phyloP scores from a whole-genome alignment of 2,888 invertebrate genomes.

The Rutpela maculata region DNA sequence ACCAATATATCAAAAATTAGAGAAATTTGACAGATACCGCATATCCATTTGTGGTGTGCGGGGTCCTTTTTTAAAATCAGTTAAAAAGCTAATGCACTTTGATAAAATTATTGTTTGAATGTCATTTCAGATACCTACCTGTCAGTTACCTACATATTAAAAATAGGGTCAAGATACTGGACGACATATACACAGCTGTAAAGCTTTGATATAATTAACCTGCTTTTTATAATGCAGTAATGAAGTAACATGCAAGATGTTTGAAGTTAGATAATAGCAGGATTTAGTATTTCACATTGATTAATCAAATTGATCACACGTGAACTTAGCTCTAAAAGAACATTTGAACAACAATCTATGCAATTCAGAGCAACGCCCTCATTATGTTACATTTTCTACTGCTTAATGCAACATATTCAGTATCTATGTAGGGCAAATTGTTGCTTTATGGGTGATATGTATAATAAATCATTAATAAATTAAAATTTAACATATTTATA shows the following conservation, averaged over 20 bases:
- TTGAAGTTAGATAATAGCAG: not conserved
- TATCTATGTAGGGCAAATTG: slow-evolving; percentile 27
- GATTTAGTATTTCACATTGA: not conserved
- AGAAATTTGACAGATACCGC: too few species aligned
- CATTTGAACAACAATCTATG: slow-evolving; percentile 3
- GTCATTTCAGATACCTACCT: too few species aligned
- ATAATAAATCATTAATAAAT: slow-evolving; percentile 16
- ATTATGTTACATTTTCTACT: slow-evolving; percentile 5
- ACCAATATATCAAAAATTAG: too few species aligned
- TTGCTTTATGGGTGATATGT: not conserved
- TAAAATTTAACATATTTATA: slow-evolving; percentile 10
- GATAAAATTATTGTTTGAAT: too few species aligned
- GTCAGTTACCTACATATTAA: not conserved
- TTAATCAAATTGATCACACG: slow-evolving; percentile 14
- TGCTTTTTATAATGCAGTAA: not conserved
- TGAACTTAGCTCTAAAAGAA: slow-evolving; percentile 7
- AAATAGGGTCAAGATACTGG: not conserved
- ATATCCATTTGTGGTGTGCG: too few species aligned
- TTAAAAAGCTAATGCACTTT: too few species aligned
- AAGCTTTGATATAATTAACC: not conserved
- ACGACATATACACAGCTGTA: not conserved
- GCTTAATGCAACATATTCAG: slow-evolving; percentile 11
- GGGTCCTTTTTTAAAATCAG: too few species aligned
- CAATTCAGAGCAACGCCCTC: slow-evolving; percentile 19
- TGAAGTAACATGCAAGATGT: not conserved